Base-by-base conservation (phyloP, 2,888 invertebrate species). In the Amaurobius ferox region DNA sequence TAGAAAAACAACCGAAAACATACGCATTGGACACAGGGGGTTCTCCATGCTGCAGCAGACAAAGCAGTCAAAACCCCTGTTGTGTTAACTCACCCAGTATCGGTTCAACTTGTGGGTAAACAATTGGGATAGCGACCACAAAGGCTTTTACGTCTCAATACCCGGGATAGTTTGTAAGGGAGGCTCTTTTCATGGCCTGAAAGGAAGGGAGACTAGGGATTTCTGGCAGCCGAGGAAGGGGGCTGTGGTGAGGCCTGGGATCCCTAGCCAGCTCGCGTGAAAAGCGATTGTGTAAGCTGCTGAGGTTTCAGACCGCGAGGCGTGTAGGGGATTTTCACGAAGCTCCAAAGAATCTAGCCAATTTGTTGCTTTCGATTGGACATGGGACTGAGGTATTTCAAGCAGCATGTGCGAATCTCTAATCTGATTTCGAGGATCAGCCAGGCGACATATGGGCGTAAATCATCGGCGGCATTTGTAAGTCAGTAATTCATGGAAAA, bases 1-100 rank as follows among this genome's bases (percentile, higher is more conserved):
- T 70, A 66, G 72, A 85, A 77, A 85, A 85, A 85, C 83, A 85
- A 85, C 55, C 83, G 83, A 85, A 85, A 85, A 85, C 83, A 85
- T 85, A 85, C 77, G 83, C 83, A 85, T 85, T 71, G 76, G 83
- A 67, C 72, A 77, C 83, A 83, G 76, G 77, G 66, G 48, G 71
- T 70, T 55, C 77, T 77, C 70, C 35, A 55, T 55, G 39, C 73
- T 61, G 1, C 0, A 6, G 23, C 19, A 32, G 35, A 73, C 73
- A 73, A 80, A 72, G 72, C 77, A 77, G 77, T 77, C 77, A 77
- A 77, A 85, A n/a, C 70, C 83, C 77, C 77, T 77, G 77, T 77
- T 77, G 80, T 80, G 80, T 73, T 80, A 80, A 80, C 80, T 80
- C 80, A 16, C 72, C 79, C 44, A 68, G 81, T 83, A 83, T 83